Conservation (phyloP, 2,888 invertebrate genomes). For the Latrodectus hesperus region DNA sequence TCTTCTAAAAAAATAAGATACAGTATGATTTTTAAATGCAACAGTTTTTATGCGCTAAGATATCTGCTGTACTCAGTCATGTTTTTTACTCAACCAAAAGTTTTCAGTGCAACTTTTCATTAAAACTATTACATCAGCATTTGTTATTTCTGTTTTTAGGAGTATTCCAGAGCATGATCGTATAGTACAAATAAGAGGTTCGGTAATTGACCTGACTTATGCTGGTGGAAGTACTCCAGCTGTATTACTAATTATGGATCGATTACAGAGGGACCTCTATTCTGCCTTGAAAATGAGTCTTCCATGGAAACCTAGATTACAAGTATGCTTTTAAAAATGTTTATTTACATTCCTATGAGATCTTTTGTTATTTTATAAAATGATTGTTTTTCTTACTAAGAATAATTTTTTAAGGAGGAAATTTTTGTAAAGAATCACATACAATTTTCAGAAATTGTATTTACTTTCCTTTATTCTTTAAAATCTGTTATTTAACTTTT, state of each 20-base stretch:
- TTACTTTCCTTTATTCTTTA: too few species aligned
- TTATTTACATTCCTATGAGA: too few species aligned
- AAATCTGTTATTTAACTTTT: too few species aligned
- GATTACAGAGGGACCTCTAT: constrained; percentile 85
- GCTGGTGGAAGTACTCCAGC: constrained; percentile 82
- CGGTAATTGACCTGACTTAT: constrained; percentile 86
- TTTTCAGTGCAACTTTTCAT: too few species aligned
- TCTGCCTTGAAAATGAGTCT: constrained; percentile 84
- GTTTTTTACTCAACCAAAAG: too few species aligned
- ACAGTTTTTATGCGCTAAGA: too few species aligned
- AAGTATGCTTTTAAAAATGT: constrained; percentile 66
- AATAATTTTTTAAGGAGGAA: not conserved
- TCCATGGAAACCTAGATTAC: constrained; percentile 79
- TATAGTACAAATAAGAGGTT: constrained; percentile 80
- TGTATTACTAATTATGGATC: constrained; percentile 86
- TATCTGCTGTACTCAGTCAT: too few species aligned
- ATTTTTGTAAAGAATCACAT: not conserved
- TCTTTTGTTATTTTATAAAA: not conserved
- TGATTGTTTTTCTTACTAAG: not conserved
- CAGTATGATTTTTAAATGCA: too few species aligned
- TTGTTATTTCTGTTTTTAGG: constrained; percentile 75
- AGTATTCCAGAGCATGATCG: constrained; percentile 88
- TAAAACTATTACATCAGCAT: too few species aligned
- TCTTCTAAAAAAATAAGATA: too few species aligned
- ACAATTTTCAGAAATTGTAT: not conserved